Base-by-base conservation (phyloP, 64 coral and sea anemone species). In the Stichodactyla helianthus region DNA sequence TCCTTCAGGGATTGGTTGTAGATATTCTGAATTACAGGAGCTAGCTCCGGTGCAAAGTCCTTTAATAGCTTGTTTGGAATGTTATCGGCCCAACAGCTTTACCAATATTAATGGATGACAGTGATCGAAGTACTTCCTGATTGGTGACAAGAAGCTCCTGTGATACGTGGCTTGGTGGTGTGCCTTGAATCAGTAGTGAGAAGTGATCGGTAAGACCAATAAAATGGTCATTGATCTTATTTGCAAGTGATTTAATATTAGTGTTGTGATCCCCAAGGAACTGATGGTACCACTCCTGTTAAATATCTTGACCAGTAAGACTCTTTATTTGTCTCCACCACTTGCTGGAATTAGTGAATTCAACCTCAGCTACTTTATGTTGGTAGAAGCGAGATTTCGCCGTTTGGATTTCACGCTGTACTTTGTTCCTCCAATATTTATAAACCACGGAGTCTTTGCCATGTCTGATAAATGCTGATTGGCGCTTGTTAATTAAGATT, bases 181-280 rank as follows among this genome's bases (percentile, higher is more conserved):
- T 60, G 26, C 81, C 71, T 59, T 67, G 88, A 22, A 19, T 55
- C 56, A 90, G 57, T 19, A 88, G 93, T 83, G 67, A 6, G 31
- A 94, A 94, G 63, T 90, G 79, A 52, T 90, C 88, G 5, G 88
- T 90, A 60, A 90, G 44, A 55, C 93, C 54, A 18, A 90, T 59
- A 28, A 94, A 90, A 80, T 62, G 81, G 57, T 77, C 54, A 60
- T 94, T 94, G 50, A 89, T 94, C 55, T 86, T 87, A 83, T 94
- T 90, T 83, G 86, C 85, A 74, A 94, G 63, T 13, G 15, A 52
- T 28, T 90, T 78, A 31, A 82, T 90, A 28, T 94, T n/a, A n/a
- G n/a, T 58, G 35, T 53, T 84, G 52, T 55, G 20, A 6, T 77
- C 71, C 16, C 25, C 68, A 54, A 87, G 85, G 25, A 87, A 87